Conservation (phyloP, 2,113 vertebrate genomes). For the Rhinoderma darwinii region DNA sequence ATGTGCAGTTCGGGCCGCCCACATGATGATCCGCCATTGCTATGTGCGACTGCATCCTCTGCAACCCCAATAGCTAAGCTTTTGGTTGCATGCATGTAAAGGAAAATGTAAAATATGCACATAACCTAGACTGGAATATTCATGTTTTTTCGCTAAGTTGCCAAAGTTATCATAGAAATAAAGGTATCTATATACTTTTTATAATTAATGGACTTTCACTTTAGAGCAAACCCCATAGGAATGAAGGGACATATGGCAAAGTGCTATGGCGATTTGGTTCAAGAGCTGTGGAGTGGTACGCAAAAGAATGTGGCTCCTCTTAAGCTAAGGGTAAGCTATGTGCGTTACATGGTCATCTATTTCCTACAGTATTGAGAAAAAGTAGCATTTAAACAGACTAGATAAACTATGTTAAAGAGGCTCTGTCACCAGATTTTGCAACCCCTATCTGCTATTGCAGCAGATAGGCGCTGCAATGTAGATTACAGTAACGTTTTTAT, state of each 20-base stretch:
- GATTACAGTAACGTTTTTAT: too few relatives aligned
- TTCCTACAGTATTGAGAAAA: not conserved
- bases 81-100: too few relatives aligned
- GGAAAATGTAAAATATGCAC: not conserved
- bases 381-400: not conserved
- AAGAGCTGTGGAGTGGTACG: constrained; percentile 97
- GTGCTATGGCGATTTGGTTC: constrained; percentile 96
- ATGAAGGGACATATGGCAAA: constrained; percentile 99
- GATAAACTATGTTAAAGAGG: too few relatives aligned
- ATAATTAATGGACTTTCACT: constrained; percentile 1
- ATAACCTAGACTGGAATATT: not conserved
- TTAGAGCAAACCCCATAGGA: constrained; percentile 95
- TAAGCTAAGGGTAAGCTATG: constrained; percentile 86
- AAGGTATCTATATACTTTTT: not conserved
- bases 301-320: constrained; percentile 97
- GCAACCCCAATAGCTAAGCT: too few relatives aligned
- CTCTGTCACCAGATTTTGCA: too few relatives aligned
- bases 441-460: too few relatives aligned
- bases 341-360: not conserved
- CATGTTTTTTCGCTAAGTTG: not conserved
- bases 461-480: too few relatives aligned
- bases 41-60: too few relatives aligned
- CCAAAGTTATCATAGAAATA: not conserved
- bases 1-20: too few relatives aligned
- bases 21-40: too few relatives aligned